A percentile compares a stretch with the other conserved stretches of the same genome.
Evolutionary conservation across 2,888 invertebrate genomes (phyloP).

Genomic region (Rhagium mordax): DNA sequence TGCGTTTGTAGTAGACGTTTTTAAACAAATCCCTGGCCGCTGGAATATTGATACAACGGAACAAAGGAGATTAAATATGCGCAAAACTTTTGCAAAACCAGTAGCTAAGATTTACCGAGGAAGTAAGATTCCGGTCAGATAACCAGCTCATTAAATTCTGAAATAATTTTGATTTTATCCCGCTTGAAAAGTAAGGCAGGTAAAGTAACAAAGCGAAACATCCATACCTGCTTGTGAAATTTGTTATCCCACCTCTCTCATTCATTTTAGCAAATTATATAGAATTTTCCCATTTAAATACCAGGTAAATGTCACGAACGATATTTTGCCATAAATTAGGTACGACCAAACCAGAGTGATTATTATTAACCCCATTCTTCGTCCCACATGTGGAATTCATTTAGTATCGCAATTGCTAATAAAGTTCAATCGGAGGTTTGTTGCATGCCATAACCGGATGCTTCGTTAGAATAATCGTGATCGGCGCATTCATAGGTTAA

Average conservation of each 20-base stretch:
- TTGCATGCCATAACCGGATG: slow-evolving; percentile 60
- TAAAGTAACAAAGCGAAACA: not conserved
- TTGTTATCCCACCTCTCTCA: not conserved
- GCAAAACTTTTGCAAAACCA: not conserved
- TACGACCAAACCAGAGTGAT: slow-evolving; percentile 18
- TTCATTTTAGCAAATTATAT: not conserved
- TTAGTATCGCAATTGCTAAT: slow-evolving; percentile 51
- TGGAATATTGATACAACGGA: not conserved
- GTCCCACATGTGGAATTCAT: slow-evolving; percentile 51
- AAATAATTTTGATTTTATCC: not conserved
- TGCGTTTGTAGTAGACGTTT: no score
- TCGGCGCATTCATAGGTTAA: slow-evolving; percentile 59
- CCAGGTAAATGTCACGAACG: slow-evolving; percentile 8
- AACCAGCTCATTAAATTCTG: not conserved
- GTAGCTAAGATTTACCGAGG: not conserved
- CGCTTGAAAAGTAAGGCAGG: not conserved
- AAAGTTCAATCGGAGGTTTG: slow-evolving; percentile 54
- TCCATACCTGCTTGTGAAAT: not conserved
- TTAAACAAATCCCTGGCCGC: no score
- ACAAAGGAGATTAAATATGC: not conserved
- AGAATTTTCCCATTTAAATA: not conserved
- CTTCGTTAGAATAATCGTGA: slow-evolving; percentile 59
- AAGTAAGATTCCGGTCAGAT: not conserved
- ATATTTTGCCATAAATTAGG: slow-evolving; percentile 29
- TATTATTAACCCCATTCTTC: slow-evolving; percentile 50